Conservation (phyloP, 2,113 vertebrate species). For the Corythornis madagascariensis region DNA sequence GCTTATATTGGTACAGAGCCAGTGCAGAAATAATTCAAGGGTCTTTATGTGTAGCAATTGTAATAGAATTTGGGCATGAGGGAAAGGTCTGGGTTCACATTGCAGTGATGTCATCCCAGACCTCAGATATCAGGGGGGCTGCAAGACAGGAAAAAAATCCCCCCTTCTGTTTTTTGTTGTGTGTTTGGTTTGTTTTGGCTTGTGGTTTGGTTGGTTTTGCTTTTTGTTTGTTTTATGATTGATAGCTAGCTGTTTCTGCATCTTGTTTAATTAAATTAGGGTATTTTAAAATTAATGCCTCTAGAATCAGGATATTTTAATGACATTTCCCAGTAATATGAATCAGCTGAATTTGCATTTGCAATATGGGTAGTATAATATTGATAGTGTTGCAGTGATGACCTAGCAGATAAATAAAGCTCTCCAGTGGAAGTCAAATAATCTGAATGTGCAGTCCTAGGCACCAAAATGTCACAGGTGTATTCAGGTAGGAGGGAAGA, state of each 20-base stretch:
- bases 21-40: slow-evolving; percentile 1
- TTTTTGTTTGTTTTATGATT: neutral
- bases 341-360: neutral
- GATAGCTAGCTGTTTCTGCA: neutral
- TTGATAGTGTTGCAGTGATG: neutral
- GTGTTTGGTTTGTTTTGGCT: neutral
- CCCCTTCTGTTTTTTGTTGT: neutral
- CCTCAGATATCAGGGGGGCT: neutral
- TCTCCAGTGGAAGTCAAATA: neutral
- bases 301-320: neutral
- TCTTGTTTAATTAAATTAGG: neutral
- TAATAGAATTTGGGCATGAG: neutral
- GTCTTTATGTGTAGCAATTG: neutral
- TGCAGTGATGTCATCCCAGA: neutral
- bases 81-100: neutral
- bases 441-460: neutral
- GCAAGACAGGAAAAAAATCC: neutral
- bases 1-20: slow-evolving; percentile 24
- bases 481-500: neutral
- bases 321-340: neutral
- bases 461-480: neutral
- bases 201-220: neutral
- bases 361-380: too few species aligned
- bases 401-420: neutral
- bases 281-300: neutral